These are phyloP conservation scores for Eilema caniola DNA, from an alignment of 2,888 invertebrate genomes.

Conservation along the genomic window DNA sequence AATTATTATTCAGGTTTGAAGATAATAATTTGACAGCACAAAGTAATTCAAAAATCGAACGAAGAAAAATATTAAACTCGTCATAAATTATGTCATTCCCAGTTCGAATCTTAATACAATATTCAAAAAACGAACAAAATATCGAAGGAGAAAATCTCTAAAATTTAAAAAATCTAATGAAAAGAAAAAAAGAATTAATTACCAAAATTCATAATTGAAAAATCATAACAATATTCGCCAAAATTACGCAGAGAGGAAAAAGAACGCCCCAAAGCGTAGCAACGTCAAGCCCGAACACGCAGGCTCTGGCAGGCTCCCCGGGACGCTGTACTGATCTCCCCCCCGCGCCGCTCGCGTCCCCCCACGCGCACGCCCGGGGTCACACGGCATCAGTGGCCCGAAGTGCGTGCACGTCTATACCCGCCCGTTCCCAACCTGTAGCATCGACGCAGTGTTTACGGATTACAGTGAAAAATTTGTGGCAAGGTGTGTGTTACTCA, in stretches of 20 bases:
- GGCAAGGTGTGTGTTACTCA: conserved; percentile 55
- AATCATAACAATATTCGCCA: conserved; percentile 41
- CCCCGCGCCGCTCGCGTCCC: conserved; percentile 57
- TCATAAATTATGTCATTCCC: not conserved
- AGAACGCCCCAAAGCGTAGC: conserved; percentile 46
- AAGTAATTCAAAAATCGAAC: no score
- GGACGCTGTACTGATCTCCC: conserved; percentile 76
- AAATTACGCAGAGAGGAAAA: conserved; percentile 37
- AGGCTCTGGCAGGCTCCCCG: conserved; percentile 70
- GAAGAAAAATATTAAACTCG: no score
- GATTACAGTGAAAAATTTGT: conserved; percentile 72
- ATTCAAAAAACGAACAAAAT: conserved; percentile 8
- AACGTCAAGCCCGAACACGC: conserved; percentile 61
- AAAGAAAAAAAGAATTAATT: not conserved
- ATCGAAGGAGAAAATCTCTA: not conserved
- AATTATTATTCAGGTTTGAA: no score
- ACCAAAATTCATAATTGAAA: conserved; percentile 26
- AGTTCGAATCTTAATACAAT: not conserved
- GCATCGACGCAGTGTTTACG: conserved; percentile 63
- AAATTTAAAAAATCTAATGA: not conserved
- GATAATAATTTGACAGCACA: no score
- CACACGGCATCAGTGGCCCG: conserved; percentile 69
- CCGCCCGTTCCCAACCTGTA: conserved; percentile 68
- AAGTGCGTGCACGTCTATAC: conserved; percentile 56
- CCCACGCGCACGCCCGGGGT: conserved; percentile 54